Evolutionary conservation across 2,888 invertebrate species (phyloP), one percentile per base, ranked within the genome.

Genomic region (Chrysolina haemoptera): DNA sequence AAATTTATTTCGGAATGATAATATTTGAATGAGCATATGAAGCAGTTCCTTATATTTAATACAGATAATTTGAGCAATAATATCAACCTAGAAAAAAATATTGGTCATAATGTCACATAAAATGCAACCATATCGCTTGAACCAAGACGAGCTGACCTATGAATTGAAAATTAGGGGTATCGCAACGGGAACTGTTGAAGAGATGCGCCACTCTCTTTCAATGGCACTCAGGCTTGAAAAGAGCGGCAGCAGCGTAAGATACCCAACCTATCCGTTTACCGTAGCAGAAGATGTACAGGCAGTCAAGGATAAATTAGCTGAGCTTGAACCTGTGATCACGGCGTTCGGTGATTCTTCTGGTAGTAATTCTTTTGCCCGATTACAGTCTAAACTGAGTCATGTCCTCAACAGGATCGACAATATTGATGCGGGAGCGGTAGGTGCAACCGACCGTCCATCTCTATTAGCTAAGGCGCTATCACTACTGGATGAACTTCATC

Each of bases 251-350:
- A 46, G 46, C 10, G 35, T 46, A 10, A 22, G 22, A 4, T 65
- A 65, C 41, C 63, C 63, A 12, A 40, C 3, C 11, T 63, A 63
- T 0, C 63, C 63, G 9, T 63, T 63, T 16, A 43, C 43, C 16
- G 41, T 16, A 4, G 63, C 12, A 12, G 43, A 63, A 16, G 43
- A 43, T 16, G n/a, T 63, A 5, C 4, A 35, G 16, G 43, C 40
- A 1, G 16, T 63, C 0, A 40, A 63, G 9, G 18, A 55, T 11
- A 16, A 40, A n/a, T 16, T 63, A 11, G 43, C 18, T 41, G 16
- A 50, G 16, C 18, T 50, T 10, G 50, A 18, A 63, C 41, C 63
- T 35, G 16, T 16, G 2, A 20, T 41, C 1, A n/a, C 16, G 5
- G 20, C 9, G 11, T 46, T 64, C 20, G 22, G 10, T 0, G 22